phyloP scores from a whole-genome alignment of 2,888 invertebrate genomes.

The Trichopria drosophilae region DNA sequence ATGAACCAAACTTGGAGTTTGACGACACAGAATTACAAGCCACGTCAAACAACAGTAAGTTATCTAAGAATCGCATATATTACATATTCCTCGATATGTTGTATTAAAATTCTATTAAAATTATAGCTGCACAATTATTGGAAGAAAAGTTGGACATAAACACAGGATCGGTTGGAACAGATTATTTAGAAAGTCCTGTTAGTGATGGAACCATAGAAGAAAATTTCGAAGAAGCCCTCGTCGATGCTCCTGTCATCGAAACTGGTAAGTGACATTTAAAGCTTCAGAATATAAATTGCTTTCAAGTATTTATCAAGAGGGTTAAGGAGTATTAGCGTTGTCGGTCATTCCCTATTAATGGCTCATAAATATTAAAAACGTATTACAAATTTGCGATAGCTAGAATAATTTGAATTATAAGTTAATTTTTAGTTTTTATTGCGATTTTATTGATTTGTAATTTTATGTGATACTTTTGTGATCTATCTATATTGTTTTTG shows the following conservation, averaged over 20 bases:
- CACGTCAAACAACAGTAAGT: constrained; percentile 70
- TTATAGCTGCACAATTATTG: constrained; percentile 50
- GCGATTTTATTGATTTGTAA: no score
- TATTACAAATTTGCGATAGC: background rate
- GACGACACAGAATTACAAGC: constrained; percentile 89
- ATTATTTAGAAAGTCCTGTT: constrained; percentile 70
- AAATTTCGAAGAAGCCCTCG: constrained; percentile 86
- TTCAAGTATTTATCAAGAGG: background rate
- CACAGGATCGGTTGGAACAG: constrained; percentile 50
- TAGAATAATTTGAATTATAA: no score
- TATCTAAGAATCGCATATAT: background rate
- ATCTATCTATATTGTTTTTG: no score
- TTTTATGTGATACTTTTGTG: no score
- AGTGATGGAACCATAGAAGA: constrained; percentile 89
- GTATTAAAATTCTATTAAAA: constrained; percentile 15
- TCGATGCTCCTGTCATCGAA: constrained; percentile 64
- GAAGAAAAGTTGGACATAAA: constrained; percentile 56
- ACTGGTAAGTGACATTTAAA: constrained; percentile 50
- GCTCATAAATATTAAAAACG: background rate
- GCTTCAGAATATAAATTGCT: background rate
- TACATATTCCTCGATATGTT: background rate
- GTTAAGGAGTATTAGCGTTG: background rate
- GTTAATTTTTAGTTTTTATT: no score
- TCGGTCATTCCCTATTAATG: background rate
- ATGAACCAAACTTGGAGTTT: constrained; percentile 94